phyloP scores from a whole-genome alignment of 2,113 vertebrate species.

The Progne subis region DNA sequence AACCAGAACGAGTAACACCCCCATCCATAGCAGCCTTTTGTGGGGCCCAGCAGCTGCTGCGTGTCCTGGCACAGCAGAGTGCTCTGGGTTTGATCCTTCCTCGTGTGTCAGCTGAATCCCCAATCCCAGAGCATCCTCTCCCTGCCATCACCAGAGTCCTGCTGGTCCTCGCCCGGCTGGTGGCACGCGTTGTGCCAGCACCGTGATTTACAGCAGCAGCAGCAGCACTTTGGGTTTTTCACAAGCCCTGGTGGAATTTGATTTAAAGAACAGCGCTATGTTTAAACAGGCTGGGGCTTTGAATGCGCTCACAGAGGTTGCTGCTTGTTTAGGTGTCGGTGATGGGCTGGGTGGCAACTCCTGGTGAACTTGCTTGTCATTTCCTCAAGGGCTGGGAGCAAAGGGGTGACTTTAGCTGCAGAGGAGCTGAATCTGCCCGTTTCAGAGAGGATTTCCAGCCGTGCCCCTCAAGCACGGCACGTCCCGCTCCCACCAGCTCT shows the following conservation, averaged over 20 bases:
- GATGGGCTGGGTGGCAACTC: neutral
- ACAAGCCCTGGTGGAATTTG: neutral
- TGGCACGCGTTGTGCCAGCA: neutral
- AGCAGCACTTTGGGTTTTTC: neutral
- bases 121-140: neutral
- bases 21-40: neutral
- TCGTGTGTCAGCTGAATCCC: neutral
- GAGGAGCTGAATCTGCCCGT: neutral
- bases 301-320: neutral
- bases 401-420: neutral
- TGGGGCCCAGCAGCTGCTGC: neutral
- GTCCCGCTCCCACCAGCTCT: neutral
- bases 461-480: neutral
- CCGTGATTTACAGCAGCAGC: neutral
- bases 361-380: neutral
- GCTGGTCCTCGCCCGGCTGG: neutral
- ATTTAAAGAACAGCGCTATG: neutral
- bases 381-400: neutral
- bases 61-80: neutral
- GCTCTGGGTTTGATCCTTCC: neutral
- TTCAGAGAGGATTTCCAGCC: neutral
- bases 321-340: neutral
- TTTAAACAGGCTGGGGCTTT: neutral
- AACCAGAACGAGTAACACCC: neutral
- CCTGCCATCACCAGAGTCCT: neutral